phyloP scores from a whole-genome alignment of 2,888 invertebrate species.

The Andrena chrysosceles region DNA sequence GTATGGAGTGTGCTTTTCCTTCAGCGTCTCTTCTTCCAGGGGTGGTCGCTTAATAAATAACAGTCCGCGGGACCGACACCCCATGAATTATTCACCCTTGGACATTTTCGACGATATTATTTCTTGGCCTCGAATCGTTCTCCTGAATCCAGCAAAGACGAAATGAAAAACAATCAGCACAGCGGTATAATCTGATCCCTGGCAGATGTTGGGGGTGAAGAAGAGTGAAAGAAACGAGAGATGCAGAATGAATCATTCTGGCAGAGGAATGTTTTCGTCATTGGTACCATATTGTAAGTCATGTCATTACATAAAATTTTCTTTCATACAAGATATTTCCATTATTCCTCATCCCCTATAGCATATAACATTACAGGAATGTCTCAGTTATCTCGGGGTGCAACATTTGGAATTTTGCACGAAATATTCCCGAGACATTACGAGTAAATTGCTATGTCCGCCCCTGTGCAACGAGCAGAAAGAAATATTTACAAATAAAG shows the following conservation, averaged over 20 bases:
- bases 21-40: slow-evolving; percentile 7
- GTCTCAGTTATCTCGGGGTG: too few relatives aligned
- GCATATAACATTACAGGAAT: too few relatives aligned
- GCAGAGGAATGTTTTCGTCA: not conserved
- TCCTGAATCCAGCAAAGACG: slow-evolving; percentile 19
- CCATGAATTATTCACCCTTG: slow-evolving; percentile 73
- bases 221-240: not conserved
- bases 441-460: too few relatives aligned
- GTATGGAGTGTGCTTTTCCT: slow-evolving; percentile 7
- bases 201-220: not conserved
- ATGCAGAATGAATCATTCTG: not conserved
- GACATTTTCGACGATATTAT: slow-evolving; percentile 47
- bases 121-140: slow-evolving; percentile 23
- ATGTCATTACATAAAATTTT: not conserved
- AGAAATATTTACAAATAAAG: too few relatives aligned
- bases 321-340: not conserved
- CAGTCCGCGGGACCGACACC: slow-evolving; percentile 62
- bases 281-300: not conserved
- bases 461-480: too few relatives aligned
- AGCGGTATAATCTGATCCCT: slow-evolving; percentile 30
- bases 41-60: slow-evolving; percentile 73
- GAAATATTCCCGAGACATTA: too few relatives aligned
- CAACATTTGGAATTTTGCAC: too few relatives aligned
- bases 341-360: not conserved
- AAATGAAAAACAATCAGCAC: slow-evolving; percentile 46